These are phyloP conservation scores for Petromus typicus DNA, from an alignment of 2,113 vertebrate genomes.

Conservation along the genomic window DNA sequence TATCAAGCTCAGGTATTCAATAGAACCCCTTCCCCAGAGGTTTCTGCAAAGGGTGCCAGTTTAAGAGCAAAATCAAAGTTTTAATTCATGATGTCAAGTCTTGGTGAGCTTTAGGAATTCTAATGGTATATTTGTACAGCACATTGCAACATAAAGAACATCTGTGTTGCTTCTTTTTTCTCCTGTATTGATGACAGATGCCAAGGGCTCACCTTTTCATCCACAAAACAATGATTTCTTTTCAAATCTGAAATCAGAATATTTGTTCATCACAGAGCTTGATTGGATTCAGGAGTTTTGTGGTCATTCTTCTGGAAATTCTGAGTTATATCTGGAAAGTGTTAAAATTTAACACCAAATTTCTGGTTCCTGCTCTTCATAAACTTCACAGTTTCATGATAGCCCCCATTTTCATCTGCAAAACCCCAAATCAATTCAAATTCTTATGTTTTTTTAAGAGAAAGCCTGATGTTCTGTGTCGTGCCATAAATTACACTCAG, in stretches of 20 bases:
- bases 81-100: background rate
- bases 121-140: background rate
- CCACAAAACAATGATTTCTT: background rate
- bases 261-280: background rate
- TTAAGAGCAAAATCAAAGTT: background rate
- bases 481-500: background rate
- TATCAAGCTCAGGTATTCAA: background rate
- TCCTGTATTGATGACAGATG: background rate
- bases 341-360: background rate
- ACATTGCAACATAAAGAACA: background rate
- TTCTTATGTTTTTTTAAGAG: background rate
- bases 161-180: background rate
- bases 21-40: background rate
- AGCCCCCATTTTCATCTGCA: background rate
- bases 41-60: background rate
- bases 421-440: background rate
- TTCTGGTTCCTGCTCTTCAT: background rate
- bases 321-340: background rate
- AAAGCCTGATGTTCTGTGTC: background rate
- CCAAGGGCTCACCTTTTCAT: background rate
- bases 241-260: slow-evolving; percentile 1
- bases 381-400: background rate
- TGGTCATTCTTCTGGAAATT: background rate
- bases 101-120: background rate
- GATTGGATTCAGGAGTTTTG: background rate